Base-by-base conservation (phyloP, 2,888 invertebrate species). In the Eupithecia subfuscata region DNA sequence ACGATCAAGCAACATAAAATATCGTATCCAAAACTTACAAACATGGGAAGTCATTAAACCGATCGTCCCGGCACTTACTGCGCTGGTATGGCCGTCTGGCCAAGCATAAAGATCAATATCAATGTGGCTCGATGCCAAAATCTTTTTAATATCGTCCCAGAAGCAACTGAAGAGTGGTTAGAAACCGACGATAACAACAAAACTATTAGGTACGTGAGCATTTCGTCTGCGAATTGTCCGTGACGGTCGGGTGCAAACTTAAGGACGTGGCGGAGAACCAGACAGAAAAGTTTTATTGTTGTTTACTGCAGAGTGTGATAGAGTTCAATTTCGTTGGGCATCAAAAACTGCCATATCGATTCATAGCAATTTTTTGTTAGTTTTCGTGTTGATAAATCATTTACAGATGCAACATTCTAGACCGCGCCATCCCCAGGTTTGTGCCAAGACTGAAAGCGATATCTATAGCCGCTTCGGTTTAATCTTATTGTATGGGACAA, bases 91-190 rank as follows among this genome's bases (percentile, higher is more conserved):
- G 90, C 91, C 89, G 92, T 92, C 93, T 92, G 92, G 92, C 90
- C 90, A 88, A 91, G 92, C 93, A 92, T 93, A 91, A 93, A 94
- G 94, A 94, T 95, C 94, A 92, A 94, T 94, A 95, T 94, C 94
- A 89, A 81, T 85, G 88, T 95, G 95, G 94, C 94, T 84, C 88
- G 86, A 85, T 92, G 94, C 95, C 95, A 95, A 93, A 91, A 94
- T 93, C 93, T 94, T 94, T 94, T 94, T 94, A 94, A 94, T 94
- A 95, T 93, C 92, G 88, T 90, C 91, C 88, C 89, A 90, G 89
- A 91, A 89, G 90, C 88, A 89, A 90, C 89, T 90, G 90, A 91
- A 89, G 91, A 93, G 92, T 91, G 91, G 92, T 92, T 91, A 90
- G 77, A 75, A 79, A 78, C 86, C 85, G 85, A 87, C 88, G 91